phyloP scores from a whole-genome alignment of 2,113 vertebrate genomes.

The Hemiscyllium ocellatum region DNA sequence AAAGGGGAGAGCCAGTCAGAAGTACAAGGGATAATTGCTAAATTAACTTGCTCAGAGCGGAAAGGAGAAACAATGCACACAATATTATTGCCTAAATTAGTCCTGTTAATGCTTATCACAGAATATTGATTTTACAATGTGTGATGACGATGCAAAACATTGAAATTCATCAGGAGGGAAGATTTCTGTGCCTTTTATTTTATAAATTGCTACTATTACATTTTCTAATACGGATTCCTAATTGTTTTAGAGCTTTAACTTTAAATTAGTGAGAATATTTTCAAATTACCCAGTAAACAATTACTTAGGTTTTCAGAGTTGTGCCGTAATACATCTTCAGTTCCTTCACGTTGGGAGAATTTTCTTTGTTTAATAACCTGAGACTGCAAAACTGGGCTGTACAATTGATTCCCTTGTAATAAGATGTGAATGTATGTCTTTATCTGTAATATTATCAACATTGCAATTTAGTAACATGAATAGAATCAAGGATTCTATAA shows the following conservation, averaged over 20 bases:
- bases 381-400: background rate
- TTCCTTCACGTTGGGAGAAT: background rate
- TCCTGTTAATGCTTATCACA: background rate
- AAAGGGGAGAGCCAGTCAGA: background rate
- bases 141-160: background rate
- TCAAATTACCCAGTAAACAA: background rate
- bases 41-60: background rate
- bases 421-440: background rate
- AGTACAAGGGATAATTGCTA: background rate
- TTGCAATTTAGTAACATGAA: background rate
- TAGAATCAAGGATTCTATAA: background rate
- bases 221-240: background rate
- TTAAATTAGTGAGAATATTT: conserved; percentile 4
- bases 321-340: background rate
- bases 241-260: background rate
- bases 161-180: background rate
- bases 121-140: background rate
- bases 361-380: background rate
- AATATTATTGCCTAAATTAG: background rate
- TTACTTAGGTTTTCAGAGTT: background rate
- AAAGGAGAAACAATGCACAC: background rate
- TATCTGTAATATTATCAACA: background rate
- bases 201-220: background rate
- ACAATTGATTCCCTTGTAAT: background rate
- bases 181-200: background rate